Evolutionary conservation across 2,888 invertebrate species (phyloP).

Genomic region (Eulithis prunata): DNA sequence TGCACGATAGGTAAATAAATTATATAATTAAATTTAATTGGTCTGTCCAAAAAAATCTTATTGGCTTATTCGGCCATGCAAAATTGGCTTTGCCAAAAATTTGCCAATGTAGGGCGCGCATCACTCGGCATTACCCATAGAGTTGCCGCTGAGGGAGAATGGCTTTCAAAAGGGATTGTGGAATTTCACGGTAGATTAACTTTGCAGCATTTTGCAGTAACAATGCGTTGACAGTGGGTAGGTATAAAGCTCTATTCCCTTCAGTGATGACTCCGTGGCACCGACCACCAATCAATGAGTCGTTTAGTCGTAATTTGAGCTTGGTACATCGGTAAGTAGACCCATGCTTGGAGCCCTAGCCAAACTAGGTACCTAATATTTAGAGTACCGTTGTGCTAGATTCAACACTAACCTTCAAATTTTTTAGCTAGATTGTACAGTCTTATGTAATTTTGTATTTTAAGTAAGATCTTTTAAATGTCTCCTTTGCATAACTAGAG

Average conservation of each 20-base stretch:
- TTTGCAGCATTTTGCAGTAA: background rate
- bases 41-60: conserved; percentile 72
- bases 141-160: conserved; percentile 15
- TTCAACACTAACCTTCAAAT: conserved; percentile 63
- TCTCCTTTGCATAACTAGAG: conserved; percentile 80
- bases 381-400: conserved; percentile 67
- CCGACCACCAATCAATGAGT: conserved; percentile 38
- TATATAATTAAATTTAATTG: conserved; percentile 61
- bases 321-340: conserved; percentile 67
- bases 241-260: conserved; percentile 2
- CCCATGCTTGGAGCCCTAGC: conserved; percentile 74
- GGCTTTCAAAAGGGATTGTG: conserved; percentile 1
- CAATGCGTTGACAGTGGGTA: background rate
- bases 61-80: conserved; percentile 59
- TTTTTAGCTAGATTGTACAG: conserved; percentile 78
- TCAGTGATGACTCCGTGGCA: conserved; percentile 13
- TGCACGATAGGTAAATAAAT: conserved; percentile 77
- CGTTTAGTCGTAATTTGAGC: conserved; percentile 64
- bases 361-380: conserved; percentile 72
- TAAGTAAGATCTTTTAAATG: conserved; percentile 78
- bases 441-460: conserved; percentile 82
- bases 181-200: background rate
- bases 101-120: conserved; percentile 43
- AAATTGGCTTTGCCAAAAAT: conserved; percentile 45
- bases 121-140: conserved; percentile 17